phyloP scores from a whole-genome alignment of 2,113 vertebrate genomes.

The Pseudonaja textilis region DNA sequence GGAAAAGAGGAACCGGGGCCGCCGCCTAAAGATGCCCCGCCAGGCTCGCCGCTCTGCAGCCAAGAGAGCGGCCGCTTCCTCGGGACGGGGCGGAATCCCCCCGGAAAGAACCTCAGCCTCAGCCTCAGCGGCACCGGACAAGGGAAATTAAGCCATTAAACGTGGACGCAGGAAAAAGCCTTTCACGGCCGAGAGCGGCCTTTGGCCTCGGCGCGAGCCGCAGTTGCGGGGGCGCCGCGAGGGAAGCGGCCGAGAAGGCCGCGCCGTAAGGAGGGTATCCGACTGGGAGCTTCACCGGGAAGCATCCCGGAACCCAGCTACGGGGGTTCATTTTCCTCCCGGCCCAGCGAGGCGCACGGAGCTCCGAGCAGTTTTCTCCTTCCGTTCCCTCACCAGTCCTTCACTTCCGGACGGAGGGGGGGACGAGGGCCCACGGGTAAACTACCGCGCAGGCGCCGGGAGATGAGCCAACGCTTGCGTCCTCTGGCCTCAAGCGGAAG shows the following conservation, averaged over 20 bases:
- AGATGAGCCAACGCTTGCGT: not conserved
- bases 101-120: not conserved
- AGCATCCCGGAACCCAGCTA: not conserved
- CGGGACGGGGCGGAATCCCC: not conserved
- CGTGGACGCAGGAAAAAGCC: not conserved
- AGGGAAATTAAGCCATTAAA: not conserved
- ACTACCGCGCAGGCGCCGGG: not conserved
- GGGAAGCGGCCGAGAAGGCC: not conserved
- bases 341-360: not conserved
- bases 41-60: not conserved
- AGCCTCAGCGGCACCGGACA: not conserved
- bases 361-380: not conserved
- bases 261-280: not conserved
- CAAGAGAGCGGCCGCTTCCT: not conserved
- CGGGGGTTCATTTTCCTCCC: not conserved
- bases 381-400: not conserved
- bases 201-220: not conserved
- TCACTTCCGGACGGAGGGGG: not conserved
- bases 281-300: not conserved
- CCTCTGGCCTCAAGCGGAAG: not conserved
- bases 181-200: not conserved
- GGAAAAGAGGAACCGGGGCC: not conserved
- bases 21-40: not conserved
- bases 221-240: too few species aligned
- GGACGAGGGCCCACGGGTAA: not conserved